These are phyloP conservation scores for Hippoglossus hippoglossus DNA, from an alignment of 2,797 vertebrate species.

Conservation along the genomic window DNA sequence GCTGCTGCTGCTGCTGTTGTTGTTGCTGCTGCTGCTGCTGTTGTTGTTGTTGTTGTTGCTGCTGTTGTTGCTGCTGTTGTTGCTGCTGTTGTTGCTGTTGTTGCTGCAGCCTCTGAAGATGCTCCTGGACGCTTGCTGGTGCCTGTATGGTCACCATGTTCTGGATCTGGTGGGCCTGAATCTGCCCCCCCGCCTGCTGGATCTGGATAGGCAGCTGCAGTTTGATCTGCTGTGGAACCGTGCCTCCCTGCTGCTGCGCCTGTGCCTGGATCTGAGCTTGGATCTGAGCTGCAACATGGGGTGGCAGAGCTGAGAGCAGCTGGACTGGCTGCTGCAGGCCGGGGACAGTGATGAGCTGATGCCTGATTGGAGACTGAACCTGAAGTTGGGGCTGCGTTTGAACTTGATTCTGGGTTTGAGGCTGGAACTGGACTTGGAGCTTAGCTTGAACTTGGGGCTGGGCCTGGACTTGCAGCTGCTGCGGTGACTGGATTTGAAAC, in stretches of 20 bases:
- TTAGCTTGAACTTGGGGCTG: constrained; percentile 74
- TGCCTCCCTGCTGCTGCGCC: constrained; percentile 80
- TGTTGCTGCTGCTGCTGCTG: constrained; percentile 90
- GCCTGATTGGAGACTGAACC: constrained; percentile 83
- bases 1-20: constrained; percentile 37
- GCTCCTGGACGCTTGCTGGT: constrained; percentile 90
- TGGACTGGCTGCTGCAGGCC: constrained; percentile 91
- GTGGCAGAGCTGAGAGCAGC: constrained; percentile 88
- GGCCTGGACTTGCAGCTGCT: constrained; percentile 60
- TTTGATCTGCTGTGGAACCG: constrained; percentile 90
- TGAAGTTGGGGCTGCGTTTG: constrained; percentile 77
- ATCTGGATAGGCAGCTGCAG: constrained; percentile 91
- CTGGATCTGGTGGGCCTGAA: constrained; percentile 91
- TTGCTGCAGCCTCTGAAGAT: constrained; percentile 92
- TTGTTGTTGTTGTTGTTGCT: constrained; percentile 58
- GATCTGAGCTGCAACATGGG: constrained; percentile 89
- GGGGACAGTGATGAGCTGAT: constrained; percentile 91
- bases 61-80: constrained; percentile 85
- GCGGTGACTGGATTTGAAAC: constrained; percentile 68
- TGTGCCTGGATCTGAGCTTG: constrained; percentile 86
- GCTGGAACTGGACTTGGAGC: constrained; percentile 77
- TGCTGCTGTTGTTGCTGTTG: constrained; percentile 89
- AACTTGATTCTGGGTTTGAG: constrained; percentile 77
- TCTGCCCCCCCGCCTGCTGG: constrained; percentile 84
- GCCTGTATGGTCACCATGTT: constrained; percentile 94